Evolutionary conservation across 53 echinoderm and acorn worm species (phyloP).

Genomic region (Actinopyga echinites): DNA sequence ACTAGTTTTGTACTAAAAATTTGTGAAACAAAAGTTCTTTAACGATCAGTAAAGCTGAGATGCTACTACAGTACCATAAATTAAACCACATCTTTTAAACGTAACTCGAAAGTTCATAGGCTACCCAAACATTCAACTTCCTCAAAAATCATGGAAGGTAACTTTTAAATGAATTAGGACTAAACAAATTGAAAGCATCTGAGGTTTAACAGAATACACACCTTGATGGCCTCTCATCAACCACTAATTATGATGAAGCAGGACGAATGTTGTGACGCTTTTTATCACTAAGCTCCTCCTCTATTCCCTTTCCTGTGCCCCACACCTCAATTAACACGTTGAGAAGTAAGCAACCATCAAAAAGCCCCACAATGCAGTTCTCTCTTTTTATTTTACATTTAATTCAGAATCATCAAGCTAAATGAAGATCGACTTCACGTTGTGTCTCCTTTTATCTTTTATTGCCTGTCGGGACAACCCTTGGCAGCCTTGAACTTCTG

Average conservation of each 20-base stretch:
- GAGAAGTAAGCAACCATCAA: conserved; percentile 31
- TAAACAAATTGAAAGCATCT: too few relatives aligned
- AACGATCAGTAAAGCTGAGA: too few relatives aligned
- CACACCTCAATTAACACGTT: conserved; percentile 44
- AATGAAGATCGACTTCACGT: conserved; percentile 36
- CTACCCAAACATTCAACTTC: too few relatives aligned
- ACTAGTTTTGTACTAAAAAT: too few relatives aligned
- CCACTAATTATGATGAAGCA: conserved; percentile 40
- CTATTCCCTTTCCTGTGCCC: neutral
- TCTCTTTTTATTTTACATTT: neutral
- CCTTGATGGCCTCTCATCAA: conserved; percentile 32
- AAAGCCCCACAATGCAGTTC: conserved; percentile 31
- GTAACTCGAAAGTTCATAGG: too few relatives aligned
- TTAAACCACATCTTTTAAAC: too few relatives aligned
- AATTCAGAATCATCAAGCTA: conserved; percentile 36
- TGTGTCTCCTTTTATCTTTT: conserved; percentile 29
- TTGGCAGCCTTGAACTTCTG: conserved; percentile 45
- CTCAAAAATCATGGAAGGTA: too few relatives aligned
- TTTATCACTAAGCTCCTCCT: neutral
- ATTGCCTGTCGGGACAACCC: conserved; percentile 29
- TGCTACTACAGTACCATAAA: too few relatives aligned
- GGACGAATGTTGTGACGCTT: conserved; percentile 28
- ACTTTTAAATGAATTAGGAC: too few relatives aligned
- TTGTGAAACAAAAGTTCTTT: too few relatives aligned
- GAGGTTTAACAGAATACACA: too few relatives aligned